Evolutionary conservation across 1,140 invertebrate genomes (phyloP).

Genomic region (Pogonognathellus flavescens): DNA sequence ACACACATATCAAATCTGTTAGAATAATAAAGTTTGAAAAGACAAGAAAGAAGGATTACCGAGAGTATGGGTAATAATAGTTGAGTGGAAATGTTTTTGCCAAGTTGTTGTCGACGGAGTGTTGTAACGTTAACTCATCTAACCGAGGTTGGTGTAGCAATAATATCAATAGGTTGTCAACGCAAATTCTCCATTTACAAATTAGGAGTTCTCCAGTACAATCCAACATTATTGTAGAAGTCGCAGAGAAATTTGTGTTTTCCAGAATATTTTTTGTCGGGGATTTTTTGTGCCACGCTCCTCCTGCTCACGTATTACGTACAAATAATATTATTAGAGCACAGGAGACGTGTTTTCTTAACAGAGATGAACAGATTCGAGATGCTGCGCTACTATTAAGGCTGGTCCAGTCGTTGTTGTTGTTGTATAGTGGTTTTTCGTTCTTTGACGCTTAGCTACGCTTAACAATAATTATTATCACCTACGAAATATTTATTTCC

Average conservation of each 20-base stretch:
- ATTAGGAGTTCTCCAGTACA: constrained; percentile 5
- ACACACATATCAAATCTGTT: background rate
- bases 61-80: constrained; percentile 35
- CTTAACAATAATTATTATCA: too few species aligned
- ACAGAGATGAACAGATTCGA: too few species aligned
- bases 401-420: too few species aligned
- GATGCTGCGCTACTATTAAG: too few species aligned
- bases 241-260: background rate
- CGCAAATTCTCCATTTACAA: constrained; percentile 29
- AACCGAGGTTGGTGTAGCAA: constrained; percentile 33
- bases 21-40: constrained; percentile 2
- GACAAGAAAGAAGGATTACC: constrained; percentile 17
- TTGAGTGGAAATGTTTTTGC: constrained; percentile 29
- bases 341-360: too few species aligned
- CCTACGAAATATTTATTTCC: too few species aligned
- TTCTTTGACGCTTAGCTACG: too few species aligned
- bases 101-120: background rate
- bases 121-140: constrained; percentile 18
- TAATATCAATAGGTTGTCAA: constrained; percentile 41
- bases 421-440: too few species aligned
- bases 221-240: constrained; percentile 7
- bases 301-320: too few species aligned
- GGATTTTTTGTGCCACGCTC: too few species aligned
- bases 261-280: too few species aligned
- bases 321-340: too few species aligned